Evolutionary conservation across 2,113 vertebrate genomes (phyloP).

Genomic region (Engraulis encrasicolus): DNA sequence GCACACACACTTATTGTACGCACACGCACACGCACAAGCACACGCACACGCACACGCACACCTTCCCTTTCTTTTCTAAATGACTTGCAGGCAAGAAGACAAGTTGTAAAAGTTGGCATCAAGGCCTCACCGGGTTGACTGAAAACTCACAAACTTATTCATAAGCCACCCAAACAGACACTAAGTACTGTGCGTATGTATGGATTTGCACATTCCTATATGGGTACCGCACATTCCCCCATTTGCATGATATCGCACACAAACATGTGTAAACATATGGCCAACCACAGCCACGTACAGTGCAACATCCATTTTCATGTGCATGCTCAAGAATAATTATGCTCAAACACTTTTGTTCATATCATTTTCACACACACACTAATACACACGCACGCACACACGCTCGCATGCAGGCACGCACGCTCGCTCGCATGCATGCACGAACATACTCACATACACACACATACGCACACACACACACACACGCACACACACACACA

Average conservation of each 20-base stretch:
- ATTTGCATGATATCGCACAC: neutral
- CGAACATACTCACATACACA: too few relatives aligned
- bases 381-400: too few relatives aligned
- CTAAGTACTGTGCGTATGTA: neutral
- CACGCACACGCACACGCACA: neutral
- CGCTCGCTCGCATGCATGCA: neutral
- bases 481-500: too few relatives aligned
- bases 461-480: neutral
- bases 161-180: neutral
- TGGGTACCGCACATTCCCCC: neutral
- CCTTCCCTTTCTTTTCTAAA: neutral
- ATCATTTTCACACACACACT: neutral
- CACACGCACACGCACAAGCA: neutral
- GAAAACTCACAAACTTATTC: neutral
- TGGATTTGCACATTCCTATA: neutral
- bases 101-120: conserved; percentile 9
- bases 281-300: neutral
- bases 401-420: neutral
- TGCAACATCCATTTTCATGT: neutral
- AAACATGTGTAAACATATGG: conserved; percentile 10
- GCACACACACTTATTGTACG: neutral
- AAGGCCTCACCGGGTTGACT: neutral
- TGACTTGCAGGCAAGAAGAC: neutral
- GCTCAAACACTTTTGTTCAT: neutral
- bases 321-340: neutral